These are phyloP conservation scores for Brassicogethes aeneus DNA, from an alignment of 2,888 invertebrate species.

Conservation along the genomic window DNA sequence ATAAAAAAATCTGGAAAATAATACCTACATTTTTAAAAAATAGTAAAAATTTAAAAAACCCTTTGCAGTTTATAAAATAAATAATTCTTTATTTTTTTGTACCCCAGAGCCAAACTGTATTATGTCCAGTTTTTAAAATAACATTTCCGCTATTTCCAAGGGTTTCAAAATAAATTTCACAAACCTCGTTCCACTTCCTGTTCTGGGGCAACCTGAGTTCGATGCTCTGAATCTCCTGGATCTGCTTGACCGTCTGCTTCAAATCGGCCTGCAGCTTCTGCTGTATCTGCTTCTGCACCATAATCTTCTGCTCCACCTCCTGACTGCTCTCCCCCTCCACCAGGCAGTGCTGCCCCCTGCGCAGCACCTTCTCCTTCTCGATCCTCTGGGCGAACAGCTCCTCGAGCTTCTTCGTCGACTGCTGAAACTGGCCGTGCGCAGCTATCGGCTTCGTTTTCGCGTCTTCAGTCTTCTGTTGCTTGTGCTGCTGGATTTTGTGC, in stretches of 20 bases:
- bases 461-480: constrained; percentile 23
- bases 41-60: too few species aligned
- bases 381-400: constrained; percentile 38
- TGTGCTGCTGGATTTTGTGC: constrained; percentile 28
- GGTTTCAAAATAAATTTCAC: too few species aligned
- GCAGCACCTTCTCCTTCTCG: constrained; percentile 33
- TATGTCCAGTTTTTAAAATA: too few species aligned
- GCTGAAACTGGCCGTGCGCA: constrained; percentile 38
- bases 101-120: too few species aligned
- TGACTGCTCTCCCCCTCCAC: constrained; percentile 31
- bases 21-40: too few species aligned
- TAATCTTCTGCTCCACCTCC: constrained; percentile 37
- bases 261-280: constrained; percentile 42
- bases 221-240: constrained; percentile 42
- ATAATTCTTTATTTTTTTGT: too few species aligned
- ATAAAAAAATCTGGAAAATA: too few species aligned
- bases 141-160: too few species aligned
- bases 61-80: too few species aligned
- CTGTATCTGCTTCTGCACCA: constrained; percentile 40
- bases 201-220: constrained; percentile 41
- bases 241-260: constrained; percentile 42
- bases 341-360: constrained; percentile 28
- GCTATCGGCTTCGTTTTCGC: constrained; percentile 27
- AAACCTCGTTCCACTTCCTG: constrained; percentile 39
- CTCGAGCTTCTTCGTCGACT: constrained; percentile 41